Evolutionary conservation across 2,888 invertebrate genomes (phyloP), one percentile per base, ranked within the genome.

Genomic region (Diachrysia chrysitis): DNA sequence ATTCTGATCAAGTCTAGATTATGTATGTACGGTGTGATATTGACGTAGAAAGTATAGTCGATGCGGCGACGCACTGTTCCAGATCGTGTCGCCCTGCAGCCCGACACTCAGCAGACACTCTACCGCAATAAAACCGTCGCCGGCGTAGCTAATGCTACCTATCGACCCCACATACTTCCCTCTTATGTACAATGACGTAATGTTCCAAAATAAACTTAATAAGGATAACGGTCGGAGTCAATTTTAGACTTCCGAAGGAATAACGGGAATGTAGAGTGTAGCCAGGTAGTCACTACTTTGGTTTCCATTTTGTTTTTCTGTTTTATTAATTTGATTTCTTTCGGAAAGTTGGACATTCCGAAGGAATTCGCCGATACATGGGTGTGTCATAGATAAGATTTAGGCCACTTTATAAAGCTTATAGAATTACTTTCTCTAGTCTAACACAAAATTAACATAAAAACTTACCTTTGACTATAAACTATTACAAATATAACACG

Each of bases 131-230:
- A 71, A 77, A 79, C 82, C 84, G 84, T 84, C 80, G 66, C 85
- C 87, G 79, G 80, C 84, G 81, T 81, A 81, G 78, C 76, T 73
- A 70, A 76, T 66, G 81, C 73, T 76, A 78, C 63, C 73, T 78
- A 78, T 76, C 83, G 85, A 86, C 83, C 83, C 84, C 83, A 80
- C 83, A 81, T 83, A 81, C 84, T 83, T 84, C 83, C 87, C 81
- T 82, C 78, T 57, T 82, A 81, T 62, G 84, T 85, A 85, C 85
- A 91, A 92, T 95, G 95, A 95, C 95, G 95, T 95, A 95, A 95
- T 95, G 91, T 83, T 91, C 94, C 91, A 94, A 95, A 95, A 95
- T 95, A 95, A 93, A 93, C 93, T 90, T 87, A 92, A 88, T 91
- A 93, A 83, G 93, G 93, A 91, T 91, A 91, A 90, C 87, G 82